Percentiles rank a stretch among this genome's conserved stretches.
phyloP scores from a whole-genome alignment of 2,113 vertebrate genomes.

The Dipodomys spectabilis region DNA sequence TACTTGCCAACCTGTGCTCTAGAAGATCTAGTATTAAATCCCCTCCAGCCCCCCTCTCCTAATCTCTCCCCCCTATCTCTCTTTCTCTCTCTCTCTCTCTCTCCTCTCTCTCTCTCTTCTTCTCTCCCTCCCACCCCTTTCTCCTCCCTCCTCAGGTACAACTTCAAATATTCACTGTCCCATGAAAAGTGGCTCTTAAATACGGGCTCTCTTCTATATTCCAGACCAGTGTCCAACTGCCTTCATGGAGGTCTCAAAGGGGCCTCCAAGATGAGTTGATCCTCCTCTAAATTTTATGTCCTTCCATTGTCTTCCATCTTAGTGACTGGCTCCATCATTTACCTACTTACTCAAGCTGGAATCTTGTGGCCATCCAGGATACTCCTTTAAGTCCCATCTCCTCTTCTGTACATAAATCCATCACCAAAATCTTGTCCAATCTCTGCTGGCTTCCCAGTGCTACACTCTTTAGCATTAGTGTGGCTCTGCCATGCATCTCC shows the following conservation, averaged over 20 bases:
- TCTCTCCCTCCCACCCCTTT: neutral
- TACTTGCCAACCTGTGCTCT: neutral
- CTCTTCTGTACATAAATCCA: neutral
- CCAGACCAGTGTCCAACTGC: neutral
- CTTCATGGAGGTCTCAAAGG: constrained; percentile 12
- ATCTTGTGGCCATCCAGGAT: neutral
- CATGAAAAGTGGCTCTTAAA: neutral
- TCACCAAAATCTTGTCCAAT: constrained; percentile 19
- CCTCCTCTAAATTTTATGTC: neutral
- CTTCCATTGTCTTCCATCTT: neutral
- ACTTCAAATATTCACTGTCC: neutral
- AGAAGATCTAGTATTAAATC: neutral
- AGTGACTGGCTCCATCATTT: neutral
- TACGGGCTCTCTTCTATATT: neutral
- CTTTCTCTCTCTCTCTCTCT: too few relatives aligned
- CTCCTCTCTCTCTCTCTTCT: too few relatives aligned
- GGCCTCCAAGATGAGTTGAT: constrained; percentile 4
- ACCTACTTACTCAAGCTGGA: neutral
- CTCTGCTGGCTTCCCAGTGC: neutral
- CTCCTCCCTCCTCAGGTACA: neutral
- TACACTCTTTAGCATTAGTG: constrained; percentile 4
- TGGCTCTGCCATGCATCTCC: neutral
- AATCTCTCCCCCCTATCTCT: neutral
- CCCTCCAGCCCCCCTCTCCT: neutral
- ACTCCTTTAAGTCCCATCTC: neutral